Evolutionary conservation across 1,140 invertebrate species (phyloP).

Genomic region (Drosophila watanabei): DNA sequence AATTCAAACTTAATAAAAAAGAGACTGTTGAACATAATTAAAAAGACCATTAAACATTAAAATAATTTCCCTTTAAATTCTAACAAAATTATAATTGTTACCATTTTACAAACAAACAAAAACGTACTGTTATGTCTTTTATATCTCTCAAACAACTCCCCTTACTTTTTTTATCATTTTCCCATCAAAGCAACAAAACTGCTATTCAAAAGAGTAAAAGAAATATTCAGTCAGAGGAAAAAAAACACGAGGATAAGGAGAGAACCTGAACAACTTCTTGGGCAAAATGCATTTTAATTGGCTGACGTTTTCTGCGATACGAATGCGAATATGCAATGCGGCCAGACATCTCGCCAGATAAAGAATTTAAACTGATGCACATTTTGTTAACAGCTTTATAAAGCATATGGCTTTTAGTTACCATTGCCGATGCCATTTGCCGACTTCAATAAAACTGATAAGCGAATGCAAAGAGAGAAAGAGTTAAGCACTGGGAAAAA

Average conservation of each 20-base stretch:
- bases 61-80: too few species aligned
- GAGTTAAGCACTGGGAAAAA: slow-evolving; percentile 15
- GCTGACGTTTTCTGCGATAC: slow-evolving; percentile 68
- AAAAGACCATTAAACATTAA: too few species aligned
- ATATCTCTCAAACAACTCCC: neutral
- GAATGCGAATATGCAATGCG: slow-evolving; percentile 73
- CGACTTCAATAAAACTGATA: slow-evolving; percentile 84
- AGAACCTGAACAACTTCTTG: slow-evolving; percentile 53
- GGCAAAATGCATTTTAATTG: slow-evolving; percentile 83
- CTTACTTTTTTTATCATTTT: slow-evolving; percentile 18
- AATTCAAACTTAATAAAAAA: too few species aligned
- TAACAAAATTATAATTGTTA: too few species aligned
- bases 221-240: slow-evolving; percentile 9
- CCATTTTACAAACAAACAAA: too few species aligned
- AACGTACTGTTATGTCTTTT: neutral
- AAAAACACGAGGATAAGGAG: slow-evolving; percentile 9
- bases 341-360: slow-evolving; percentile 77
- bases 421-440: slow-evolving; percentile 66
- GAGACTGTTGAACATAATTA: too few species aligned
- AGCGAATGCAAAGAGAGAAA: slow-evolving; percentile 50
- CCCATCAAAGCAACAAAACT: slow-evolving; percentile 41
- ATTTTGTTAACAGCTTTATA: slow-evolving; percentile 85
- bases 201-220: slow-evolving; percentile 29
- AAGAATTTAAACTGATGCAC: slow-evolving; percentile 84
- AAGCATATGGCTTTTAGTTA: slow-evolving; percentile 81